Evolutionary conservation across 2,113 vertebrate species (phyloP).

Genomic region (Hippotragus niger): DNA sequence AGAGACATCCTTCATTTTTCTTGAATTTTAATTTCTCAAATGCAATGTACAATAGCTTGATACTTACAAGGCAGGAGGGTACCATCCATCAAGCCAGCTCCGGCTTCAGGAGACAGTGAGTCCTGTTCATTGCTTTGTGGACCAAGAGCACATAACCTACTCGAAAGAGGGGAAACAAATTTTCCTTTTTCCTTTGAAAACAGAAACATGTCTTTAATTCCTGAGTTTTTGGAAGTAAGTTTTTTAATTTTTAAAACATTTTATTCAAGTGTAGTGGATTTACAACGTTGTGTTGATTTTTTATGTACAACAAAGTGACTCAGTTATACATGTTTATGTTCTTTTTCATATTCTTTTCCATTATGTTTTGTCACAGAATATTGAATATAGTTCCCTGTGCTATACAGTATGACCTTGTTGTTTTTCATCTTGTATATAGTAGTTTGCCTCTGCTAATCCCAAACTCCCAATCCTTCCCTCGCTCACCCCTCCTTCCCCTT

Average conservation of each 20-base stretch:
- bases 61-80: not conserved
- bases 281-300: not conserved
- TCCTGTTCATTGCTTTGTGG: conserved; percentile 4
- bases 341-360: not conserved
- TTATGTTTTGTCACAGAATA: not conserved
- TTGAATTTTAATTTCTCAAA: conserved; percentile 39
- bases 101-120: conserved; percentile 10
- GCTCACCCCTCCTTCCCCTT: not conserved
- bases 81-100: not conserved
- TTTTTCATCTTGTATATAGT: not conserved
- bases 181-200: conserved; percentile 32
- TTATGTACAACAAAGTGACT: not conserved
- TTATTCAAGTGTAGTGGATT: not conserved
- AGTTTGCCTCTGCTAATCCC: not conserved
- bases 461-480: not conserved
- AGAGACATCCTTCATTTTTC: conserved; percentile 13
- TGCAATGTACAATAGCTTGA: not conserved
- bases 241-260: not conserved
- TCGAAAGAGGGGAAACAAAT: not conserved
- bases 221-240: not conserved
- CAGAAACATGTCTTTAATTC: not conserved
- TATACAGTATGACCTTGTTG: not conserved
- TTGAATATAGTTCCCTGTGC: not conserved
- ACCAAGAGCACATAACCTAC: not conserved
- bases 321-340: not conserved